Conservation (phyloP, 2,113 vertebrate species). For the Nanorana parkeri region DNA sequence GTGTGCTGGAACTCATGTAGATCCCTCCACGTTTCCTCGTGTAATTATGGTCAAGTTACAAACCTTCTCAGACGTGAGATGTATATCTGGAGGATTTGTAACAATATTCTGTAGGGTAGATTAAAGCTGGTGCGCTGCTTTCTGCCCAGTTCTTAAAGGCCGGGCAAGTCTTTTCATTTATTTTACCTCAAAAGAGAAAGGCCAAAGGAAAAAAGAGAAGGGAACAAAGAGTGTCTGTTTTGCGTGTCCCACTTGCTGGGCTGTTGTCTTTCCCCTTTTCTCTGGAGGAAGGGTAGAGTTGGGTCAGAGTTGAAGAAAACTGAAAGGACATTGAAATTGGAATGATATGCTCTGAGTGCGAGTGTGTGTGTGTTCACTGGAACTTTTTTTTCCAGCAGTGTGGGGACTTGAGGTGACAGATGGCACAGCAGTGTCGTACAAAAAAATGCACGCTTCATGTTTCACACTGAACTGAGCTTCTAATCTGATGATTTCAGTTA, state of each 20-base stretch:
- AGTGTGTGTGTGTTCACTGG: slow-evolving; percentile 65
- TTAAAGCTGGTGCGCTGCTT: slow-evolving; percentile 40
- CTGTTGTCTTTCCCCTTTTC: slow-evolving; percentile 91
- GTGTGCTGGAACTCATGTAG: not conserved
- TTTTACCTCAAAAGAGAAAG: slow-evolving; percentile 87
- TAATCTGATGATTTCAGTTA: slow-evolving; percentile 42
- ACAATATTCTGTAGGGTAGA: slow-evolving; percentile 35
- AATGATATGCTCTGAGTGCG: slow-evolving; percentile 75
- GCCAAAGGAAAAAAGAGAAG: slow-evolving; percentile 70
- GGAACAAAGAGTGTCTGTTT: slow-evolving; percentile 95
- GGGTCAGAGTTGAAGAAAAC: slow-evolving; percentile 84
- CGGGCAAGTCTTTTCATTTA: slow-evolving; percentile 76
- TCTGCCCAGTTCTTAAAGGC: slow-evolving; percentile 67
- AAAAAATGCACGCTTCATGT: slow-evolving; percentile 59
- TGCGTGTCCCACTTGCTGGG: slow-evolving; percentile 88
- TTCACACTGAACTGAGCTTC: slow-evolving; percentile 59
- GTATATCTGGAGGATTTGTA: slow-evolving; percentile 25
- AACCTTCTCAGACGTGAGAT: slow-evolving; percentile 45
- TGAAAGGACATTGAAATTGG: slow-evolving; percentile 85
- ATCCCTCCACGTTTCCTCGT: slow-evolving; percentile 61
- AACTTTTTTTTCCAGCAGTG: slow-evolving; percentile 66
- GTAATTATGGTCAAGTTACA: slow-evolving; percentile 62
- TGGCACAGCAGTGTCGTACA: slow-evolving; percentile 68
- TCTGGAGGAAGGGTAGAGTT: slow-evolving; percentile 77
- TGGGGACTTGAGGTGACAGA: slow-evolving; percentile 71